These are phyloP conservation scores for Smittia sp. DNA, from an alignment of 2,888 invertebrate species.

Conservation along the genomic window DNA sequence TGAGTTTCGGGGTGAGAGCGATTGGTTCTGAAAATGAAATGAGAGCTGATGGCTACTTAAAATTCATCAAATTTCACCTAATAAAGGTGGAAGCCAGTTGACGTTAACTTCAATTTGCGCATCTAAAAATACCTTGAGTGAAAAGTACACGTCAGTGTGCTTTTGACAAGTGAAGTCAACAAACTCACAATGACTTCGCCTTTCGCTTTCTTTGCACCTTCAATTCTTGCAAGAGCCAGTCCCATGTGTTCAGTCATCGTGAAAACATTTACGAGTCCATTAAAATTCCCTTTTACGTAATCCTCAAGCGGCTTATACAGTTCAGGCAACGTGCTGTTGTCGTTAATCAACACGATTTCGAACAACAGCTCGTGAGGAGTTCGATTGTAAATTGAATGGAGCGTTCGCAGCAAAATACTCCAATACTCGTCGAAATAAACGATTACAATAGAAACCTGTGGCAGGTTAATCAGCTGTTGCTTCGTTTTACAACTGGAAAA, in stretches of 20 bases:
- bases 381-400: constrained; percentile 36
- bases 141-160: not conserved
- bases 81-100: constrained; percentile 63
- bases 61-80: constrained; percentile 44
- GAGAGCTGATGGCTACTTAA: no score
- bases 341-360: constrained; percentile 56
- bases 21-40: constrained; percentile 32
- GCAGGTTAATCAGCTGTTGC: not conserved
- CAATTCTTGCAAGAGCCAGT: constrained; percentile 80
- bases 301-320: constrained; percentile 53
- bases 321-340: constrained; percentile 55
- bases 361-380: constrained; percentile 30
- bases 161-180: not conserved
- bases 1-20: constrained; percentile 12
- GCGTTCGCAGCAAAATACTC: constrained; percentile 32
- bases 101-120: constrained; percentile 89
- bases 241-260: constrained; percentile 80
- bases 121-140: constrained; percentile 68
- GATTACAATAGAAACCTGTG: constrained; percentile 27
- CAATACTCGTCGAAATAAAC: constrained; percentile 25
- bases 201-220: constrained; percentile 77
- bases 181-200: constrained; percentile 74
- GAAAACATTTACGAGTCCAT: constrained; percentile 64
- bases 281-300: constrained; percentile 48
- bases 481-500: constrained; percentile 22